Evolutionary conservation across 2,888 invertebrate species (phyloP).

Genomic region (Andrena bicolor): DNA sequence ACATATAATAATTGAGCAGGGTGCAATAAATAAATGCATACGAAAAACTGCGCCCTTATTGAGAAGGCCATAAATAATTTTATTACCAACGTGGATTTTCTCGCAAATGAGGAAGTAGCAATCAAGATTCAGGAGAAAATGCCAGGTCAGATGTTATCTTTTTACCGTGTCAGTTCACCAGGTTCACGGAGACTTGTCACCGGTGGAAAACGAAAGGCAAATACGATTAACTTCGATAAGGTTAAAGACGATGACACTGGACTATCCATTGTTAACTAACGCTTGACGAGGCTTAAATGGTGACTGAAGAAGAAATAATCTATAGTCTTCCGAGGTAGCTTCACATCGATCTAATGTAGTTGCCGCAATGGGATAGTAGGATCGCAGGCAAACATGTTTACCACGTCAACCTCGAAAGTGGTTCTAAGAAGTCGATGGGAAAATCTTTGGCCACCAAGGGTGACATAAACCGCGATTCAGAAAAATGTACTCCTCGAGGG

Average conservation of each 20-base stretch:
- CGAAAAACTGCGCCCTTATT: neutral
- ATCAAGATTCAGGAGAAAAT: neutral
- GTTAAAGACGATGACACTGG: neutral
- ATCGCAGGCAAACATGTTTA: constrained; percentile 42
- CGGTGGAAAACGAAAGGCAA: too few relatives aligned
- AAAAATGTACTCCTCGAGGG: neutral
- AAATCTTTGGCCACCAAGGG: neutral
- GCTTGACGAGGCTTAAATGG: neutral
- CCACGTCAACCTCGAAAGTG: neutral
- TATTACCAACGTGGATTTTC: neutral
- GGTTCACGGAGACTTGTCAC: too few relatives aligned
- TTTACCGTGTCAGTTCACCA: neutral
- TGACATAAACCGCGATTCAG: neutral
- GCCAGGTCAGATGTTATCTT: neutral
- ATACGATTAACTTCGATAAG: neutral
- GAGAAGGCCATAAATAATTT: neutral
- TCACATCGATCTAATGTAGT: constrained; percentile 3
- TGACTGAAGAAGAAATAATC: neutral
- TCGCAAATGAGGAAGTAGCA: neutral
- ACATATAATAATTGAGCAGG: neutral
- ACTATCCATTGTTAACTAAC: neutral
- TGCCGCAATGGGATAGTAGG: constrained; percentile 23
- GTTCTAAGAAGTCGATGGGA: neutral
- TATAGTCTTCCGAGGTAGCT: neutral
- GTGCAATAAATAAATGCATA: too few relatives aligned